Percentiles rank a stretch among this genome's conserved stretches.
These are phyloP conservation scores for Caenorhabditis remanei DNA, from an alignment of 1,140 invertebrate genomes.

Conservation along the genomic window DNA sequence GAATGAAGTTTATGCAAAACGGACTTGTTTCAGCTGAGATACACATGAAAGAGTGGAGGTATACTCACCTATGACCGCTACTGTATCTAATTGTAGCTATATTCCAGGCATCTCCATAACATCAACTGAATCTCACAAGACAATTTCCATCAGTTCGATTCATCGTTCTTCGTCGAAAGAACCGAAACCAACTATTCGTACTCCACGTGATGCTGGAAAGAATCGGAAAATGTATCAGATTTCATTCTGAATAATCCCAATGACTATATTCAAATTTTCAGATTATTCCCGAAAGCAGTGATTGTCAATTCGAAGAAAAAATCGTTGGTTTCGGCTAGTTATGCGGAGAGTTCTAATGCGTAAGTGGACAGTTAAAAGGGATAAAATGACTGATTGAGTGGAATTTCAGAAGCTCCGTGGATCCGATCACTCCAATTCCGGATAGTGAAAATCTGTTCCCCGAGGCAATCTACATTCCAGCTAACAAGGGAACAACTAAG, in stretches of 20 bases:
- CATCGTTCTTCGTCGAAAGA: not conserved
- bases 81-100: no score
- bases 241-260: not conserved
- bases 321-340: not conserved
- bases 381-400: not conserved
- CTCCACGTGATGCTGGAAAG: not conserved
- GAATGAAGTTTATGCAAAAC: no score
- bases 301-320: not conserved
- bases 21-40: no score
- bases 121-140: not conserved
- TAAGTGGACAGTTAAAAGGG: not conserved
- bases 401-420: no score
- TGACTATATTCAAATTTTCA: not conserved
- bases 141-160: not conserved
- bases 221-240: not conserved
- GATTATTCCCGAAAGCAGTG: not conserved
- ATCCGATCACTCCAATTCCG: no score
- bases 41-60: no score
- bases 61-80: no score
- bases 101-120: no score
- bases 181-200: slow-evolving; percentile 22
- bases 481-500: no score
- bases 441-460: no score
- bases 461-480: no score
- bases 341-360: not conserved